Evolutionary conservation across 2,797 vertebrate genomes (phyloP).

Genomic region (Myoxocephalus aenaeus): DNA sequence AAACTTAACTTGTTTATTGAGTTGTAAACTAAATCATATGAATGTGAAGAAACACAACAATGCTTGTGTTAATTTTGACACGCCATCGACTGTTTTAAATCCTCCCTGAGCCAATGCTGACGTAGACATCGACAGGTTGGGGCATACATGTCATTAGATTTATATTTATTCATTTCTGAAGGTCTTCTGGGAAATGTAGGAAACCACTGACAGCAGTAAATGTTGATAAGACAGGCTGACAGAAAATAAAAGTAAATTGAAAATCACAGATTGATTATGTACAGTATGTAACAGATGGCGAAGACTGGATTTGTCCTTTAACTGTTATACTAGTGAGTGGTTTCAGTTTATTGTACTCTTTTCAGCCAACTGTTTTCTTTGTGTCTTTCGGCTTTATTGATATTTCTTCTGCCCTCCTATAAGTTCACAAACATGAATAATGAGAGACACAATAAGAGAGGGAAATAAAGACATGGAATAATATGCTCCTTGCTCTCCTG

Average conservation of each 20-base stretch:
- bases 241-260: conserved; percentile 25
- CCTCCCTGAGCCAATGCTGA: no score
- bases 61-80: no score
- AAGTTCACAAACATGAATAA: conserved; percentile 38
- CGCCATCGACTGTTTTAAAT: no score
- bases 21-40: no score
- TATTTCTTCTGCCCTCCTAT: conserved; percentile 28
- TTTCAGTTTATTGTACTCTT: conserved; percentile 28
- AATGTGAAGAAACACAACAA: no score
- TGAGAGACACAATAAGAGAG: conserved; percentile 14
- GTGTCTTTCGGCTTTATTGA: conserved; percentile 19
- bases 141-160: no score
- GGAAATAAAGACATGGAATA: conserved; percentile 51
- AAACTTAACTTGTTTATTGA: no score
- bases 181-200: conserved; percentile 22
- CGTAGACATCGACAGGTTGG: no score
- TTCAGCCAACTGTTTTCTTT: conserved; percentile 24
- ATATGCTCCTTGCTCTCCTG: conserved; percentile 43
- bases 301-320: neutral
- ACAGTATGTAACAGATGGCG: neutral
- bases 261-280: conserved; percentile 8
- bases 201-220: neutral
- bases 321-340: neutral
- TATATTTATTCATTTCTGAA: neutral
- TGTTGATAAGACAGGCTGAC: neutral